phyloP scores from a whole-genome alignment of 2,888 invertebrate genomes.

The Conus canariensis region DNA sequence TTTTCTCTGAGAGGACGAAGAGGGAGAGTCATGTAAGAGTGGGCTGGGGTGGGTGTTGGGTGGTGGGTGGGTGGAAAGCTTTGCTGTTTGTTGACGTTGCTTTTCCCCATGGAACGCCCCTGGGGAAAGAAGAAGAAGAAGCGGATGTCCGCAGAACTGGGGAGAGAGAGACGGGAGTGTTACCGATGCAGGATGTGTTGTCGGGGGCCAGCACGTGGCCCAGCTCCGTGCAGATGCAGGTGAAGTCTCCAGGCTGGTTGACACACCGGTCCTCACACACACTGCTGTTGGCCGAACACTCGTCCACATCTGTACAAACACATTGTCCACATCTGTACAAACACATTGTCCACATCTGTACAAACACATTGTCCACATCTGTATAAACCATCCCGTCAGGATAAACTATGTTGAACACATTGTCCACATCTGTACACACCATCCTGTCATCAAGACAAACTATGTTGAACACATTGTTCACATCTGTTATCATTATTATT shows the following conservation, averaged over 20 bases:
- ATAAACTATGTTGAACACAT: constrained; percentile 42
- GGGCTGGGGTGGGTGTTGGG: too few relatives aligned
- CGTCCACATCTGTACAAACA: constrained; percentile 51
- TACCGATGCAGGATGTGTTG: constrained; percentile 54
- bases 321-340: neutral
- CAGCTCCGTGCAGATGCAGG: constrained; percentile 54
- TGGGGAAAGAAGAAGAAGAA: too few relatives aligned
- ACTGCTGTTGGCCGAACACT: constrained; percentile 50
- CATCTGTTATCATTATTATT: constrained; percentile 56
- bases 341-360: constrained; percentile 58
- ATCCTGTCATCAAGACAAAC: too few relatives aligned
- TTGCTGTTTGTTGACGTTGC: too few relatives aligned
- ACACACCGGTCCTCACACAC: constrained; percentile 60
- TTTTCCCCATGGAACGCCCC: too few relatives aligned
- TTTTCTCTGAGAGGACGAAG: too few relatives aligned
- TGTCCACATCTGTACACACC: too few relatives aligned
- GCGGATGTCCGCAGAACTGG: too few relatives aligned
- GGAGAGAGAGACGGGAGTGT: too few relatives aligned
- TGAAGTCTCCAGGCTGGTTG: constrained; percentile 57
- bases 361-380: neutral
- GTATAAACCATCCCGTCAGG: constrained; percentile 41
- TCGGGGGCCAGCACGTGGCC: constrained; percentile 52
- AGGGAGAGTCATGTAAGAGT: too few relatives aligned
- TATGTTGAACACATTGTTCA: constrained; percentile 26
- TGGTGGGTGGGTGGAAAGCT: too few relatives aligned